Conservation (phyloP, 2,888 invertebrate genomes). For the Lepidocyrtoides sp. region DNA sequence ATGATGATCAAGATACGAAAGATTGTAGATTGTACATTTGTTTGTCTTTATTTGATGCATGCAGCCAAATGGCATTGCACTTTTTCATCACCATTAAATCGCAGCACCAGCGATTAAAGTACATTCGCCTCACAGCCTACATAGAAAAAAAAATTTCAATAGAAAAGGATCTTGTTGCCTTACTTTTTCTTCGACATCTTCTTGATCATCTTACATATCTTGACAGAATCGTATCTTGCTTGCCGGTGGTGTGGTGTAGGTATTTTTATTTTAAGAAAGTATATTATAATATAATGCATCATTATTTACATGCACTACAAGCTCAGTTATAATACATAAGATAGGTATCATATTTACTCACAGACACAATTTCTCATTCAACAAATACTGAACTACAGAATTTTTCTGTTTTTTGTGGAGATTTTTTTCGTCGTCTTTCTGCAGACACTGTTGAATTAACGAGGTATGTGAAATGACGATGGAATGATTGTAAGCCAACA, state of each 20-base stretch:
- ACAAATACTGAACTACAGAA: constrained; percentile 22
- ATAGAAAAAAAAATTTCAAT: constrained; percentile 54
- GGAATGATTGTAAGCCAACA: constrained; percentile 25
- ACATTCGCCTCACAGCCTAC: constrained; percentile 79
- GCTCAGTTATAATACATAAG: constrained; percentile 7
- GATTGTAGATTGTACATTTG: neutral
- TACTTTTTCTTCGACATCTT: constrained; percentile 60
- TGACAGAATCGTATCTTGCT: constrained; percentile 41
- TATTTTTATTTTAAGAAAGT: constrained; percentile 28
- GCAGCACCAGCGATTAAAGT: constrained; percentile 67
- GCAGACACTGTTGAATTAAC: neutral
- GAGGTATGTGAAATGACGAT: constrained; percentile 2
- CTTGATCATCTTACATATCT: constrained; percentile 30
- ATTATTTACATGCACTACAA: constrained; percentile 12
- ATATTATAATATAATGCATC: constrained; percentile 5
- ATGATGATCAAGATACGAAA: neutral
- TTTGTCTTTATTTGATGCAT: constrained; percentile 11
- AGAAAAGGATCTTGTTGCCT: constrained; percentile 60
- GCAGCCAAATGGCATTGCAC: constrained; percentile 68
- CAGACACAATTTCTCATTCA: constrained; percentile 3
- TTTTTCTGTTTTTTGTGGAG: constrained; percentile 67
- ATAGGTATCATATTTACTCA: neutral
- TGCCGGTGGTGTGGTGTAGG: neutral
- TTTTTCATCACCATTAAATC: constrained; percentile 67
- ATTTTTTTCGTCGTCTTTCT: constrained; percentile 31